Base-by-base conservation (phyloP, 2,888 invertebrate genomes). In the Heliothis peltigera region DNA sequence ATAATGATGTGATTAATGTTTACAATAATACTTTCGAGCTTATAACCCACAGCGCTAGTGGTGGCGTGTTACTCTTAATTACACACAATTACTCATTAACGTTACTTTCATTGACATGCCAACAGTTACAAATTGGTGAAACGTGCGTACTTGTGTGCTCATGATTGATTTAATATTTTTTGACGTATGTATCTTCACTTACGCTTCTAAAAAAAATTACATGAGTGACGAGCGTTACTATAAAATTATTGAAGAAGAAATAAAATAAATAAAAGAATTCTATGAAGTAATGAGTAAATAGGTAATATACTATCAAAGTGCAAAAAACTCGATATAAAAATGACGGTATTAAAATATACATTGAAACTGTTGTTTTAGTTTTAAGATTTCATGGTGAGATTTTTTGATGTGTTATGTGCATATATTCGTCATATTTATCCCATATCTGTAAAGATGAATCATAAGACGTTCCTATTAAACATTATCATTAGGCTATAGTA, bases 401-500 rank as follows among this genome's bases (percentile, higher is more conserved):
- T n/a, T n/a, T n/a, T n/a, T n/a, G n/a, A n/a, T n/a, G n/a, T n/a
- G n/a, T n/a, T n/a, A n/a, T 19, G 21, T 44, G 19, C 44, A 8
- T 44, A 42, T n/a, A n/a, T n/a, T n/a, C 43, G n/a, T 4, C 15
- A 25, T 7, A 53, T 58, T 46, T 60, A 46, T 67, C 71, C 57
- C 54, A 51, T 32, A 58, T 64, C 44, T 65, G 77, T 80, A 77
- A 70, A 76, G 76, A 69, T 91, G 88, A 91, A 80, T 89, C 89
- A 88, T 55, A 75, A 18, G 60, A 47, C 58, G 76, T 79, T 74
- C 80, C 79, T 79, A 80, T 84, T 80, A 81, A 76, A 80, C 77
- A 84, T 88, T 86, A 87, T 77, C 77, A 84, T 88, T 86, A 87
- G 77, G 83, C 76, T 39, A 39, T 39, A 39, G 39, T n/a, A n/a